Percentiles rank a stretch among this genome's conserved stretches.
Evolutionary conservation across 2,797 vertebrate genomes (phyloP).

Genomic region (Sebastes cheni): DNA sequence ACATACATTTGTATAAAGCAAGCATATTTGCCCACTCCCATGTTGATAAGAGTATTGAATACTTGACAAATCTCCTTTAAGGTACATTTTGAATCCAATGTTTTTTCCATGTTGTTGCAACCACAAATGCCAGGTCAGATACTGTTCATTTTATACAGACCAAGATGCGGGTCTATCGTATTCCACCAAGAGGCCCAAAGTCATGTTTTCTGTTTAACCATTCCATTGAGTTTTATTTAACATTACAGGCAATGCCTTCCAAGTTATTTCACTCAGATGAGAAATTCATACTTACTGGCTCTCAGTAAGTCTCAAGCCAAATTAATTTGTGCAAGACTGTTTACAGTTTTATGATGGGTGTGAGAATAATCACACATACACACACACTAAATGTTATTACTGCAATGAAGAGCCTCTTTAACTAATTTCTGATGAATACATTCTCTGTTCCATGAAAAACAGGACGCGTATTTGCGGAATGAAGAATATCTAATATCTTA

Average conservation of each 20-base stretch:
- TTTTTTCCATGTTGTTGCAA: background rate
- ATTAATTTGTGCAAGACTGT: conserved; percentile 31
- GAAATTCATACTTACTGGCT: conserved; percentile 27
- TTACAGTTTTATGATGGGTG: conserved; percentile 31
- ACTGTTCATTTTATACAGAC: background rate
- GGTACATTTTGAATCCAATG: too few relatives aligned
- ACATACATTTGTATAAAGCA: too few relatives aligned
- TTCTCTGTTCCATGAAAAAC: background rate
- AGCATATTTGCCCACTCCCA: too few relatives aligned
- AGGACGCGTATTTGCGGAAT: background rate
- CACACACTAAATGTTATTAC: conserved; percentile 22
- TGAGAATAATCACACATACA: conserved; percentile 8
- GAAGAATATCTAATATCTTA: conserved; percentile 1
- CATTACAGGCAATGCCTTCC: background rate
- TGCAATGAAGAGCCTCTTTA: conserved; percentile 30
- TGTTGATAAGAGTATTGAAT: too few relatives aligned
- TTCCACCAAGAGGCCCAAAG: background rate
- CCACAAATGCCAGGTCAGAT: conserved; percentile 2
- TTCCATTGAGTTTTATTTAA: conserved; percentile 6
- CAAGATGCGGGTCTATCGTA: background rate
- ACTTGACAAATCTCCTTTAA: too few relatives aligned
- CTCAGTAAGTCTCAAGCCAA: conserved; percentile 26
- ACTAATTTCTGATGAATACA: conserved; percentile 31
- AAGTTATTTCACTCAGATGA: conserved; percentile 18
- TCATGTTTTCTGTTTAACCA: background rate